Evolutionary conservation across 2,113 vertebrate genomes (phyloP), one percentile per base, ranked within the genome.

Genomic region (Thamnaconus septentrionalis): DNA sequence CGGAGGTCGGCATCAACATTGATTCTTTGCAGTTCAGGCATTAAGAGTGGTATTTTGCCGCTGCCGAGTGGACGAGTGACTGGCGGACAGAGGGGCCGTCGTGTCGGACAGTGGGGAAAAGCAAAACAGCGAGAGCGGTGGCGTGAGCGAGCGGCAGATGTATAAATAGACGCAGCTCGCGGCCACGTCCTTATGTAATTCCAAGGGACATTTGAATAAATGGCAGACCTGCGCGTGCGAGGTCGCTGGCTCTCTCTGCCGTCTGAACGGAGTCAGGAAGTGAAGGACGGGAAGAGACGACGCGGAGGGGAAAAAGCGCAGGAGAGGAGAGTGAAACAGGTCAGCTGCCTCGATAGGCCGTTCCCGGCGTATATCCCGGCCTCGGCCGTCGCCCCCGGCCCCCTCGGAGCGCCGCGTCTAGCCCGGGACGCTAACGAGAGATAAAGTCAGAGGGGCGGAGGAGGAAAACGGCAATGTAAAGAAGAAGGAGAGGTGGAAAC

Each of bases 301-400:
- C 6, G 39, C 45, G 39, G 41, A 57, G 47, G 43, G 18, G 18
- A 31, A 31, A 31, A 12, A 52, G 59, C 43, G 7, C 1, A 43
- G 9, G 48, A 41, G 47, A 64, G 12, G 40, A 64, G 41, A 41
- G 12, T 5, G 55, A 60, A 73, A n/a, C 57, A 58, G 65, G 61
- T 78, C 76, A 69, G 61, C 57, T 9, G 57, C 45, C 69, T 65
- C 61, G 18, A 31, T 31, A 31, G 18, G 18, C 18, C 18, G 18
- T 54, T 54, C 41, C 7, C 8, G 18, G 18, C 18, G 18, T 31
- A 4, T 56, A 4, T 56, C 54, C 56, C 31, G 57, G 57, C 9
- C 58, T 43, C 11, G 41, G 18, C 46, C 59, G 59, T 49, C 39
- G 58, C 67, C 46, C 18, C 52, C 53, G 18, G 41, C 53, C n/a